Evolutionary conservation across 1,140 invertebrate genomes (phyloP), one percentile per base, ranked within the genome.

Genomic region (Cotesia glomerata): DNA sequence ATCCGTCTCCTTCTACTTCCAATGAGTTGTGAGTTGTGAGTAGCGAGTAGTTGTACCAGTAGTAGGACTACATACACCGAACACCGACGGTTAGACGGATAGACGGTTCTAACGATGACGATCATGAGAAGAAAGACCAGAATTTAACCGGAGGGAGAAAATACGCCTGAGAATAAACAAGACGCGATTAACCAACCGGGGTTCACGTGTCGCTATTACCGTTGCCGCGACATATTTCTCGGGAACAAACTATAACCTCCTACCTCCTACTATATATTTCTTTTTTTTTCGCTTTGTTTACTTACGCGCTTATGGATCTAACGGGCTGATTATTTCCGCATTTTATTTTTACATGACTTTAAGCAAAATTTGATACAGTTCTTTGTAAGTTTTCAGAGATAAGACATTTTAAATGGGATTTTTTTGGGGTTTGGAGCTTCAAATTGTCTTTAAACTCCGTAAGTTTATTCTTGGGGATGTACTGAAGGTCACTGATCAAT

Each of bases 191-290:
- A 61, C 58, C 58, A 18, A 9, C 14, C n/a, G n/a, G 5, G 52
- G 52, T 54, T 54, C 52, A 54, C 52, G 52, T 54, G 49, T 52
- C n/a, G 66, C 26, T 34, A 65, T 54, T 35, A 68, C 65, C 66
- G 66, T 68, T 68, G 66, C 66, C 66, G 66, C 66, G 66, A 68
- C 66, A 68, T 68, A 68, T 68, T 68, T 68, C 49, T 35, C 63
- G 49, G 9, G 66, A 54, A 68, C 1, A 68, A 68, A 68, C 49
- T 45, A 45, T 45, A 45, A 56, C 32, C 26, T 32, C 26, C 7
- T 58, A 7, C 54, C 54, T 18, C 54, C 32, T 34, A 32, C 58
- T 61, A 61, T 61, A 61, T 61, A 45, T 45, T 9, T 11, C 26
- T 45, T 45, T 45, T 39, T 45, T 45, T 45, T 45, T 9, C 39